Conservation (phyloP, 2,113 vertebrate species). For the Tapirus terrestris region DNA sequence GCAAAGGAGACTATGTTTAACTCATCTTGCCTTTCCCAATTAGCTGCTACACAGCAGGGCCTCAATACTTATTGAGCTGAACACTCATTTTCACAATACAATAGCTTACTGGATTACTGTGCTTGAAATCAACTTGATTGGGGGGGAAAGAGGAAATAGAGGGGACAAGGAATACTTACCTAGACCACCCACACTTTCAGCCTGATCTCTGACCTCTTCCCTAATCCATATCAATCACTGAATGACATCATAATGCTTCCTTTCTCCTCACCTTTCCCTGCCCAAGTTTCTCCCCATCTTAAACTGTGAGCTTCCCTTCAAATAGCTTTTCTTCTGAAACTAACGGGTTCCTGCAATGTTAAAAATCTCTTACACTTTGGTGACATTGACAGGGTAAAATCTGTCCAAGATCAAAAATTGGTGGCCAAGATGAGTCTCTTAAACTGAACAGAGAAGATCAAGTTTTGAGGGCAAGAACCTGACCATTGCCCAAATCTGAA, state of each 20-base stretch:
- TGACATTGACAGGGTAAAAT: neutral
- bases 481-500: neutral
- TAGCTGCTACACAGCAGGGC: neutral
- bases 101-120: too few species aligned
- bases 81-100: neutral
- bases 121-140: neutral
- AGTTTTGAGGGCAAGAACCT: neutral
- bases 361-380: neutral
- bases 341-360: neutral
- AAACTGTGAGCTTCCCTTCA: neutral
- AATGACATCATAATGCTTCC: neutral
- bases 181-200: too few species aligned
- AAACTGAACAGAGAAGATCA: constrained; percentile 23
- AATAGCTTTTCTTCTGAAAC: neutral
- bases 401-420: neutral
- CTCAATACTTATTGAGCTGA: neutral
- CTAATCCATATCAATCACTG: neutral
- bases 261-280: neutral
- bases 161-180: neutral
- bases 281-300: neutral
- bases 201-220: neutral
- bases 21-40: neutral
- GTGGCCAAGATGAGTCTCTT: constrained; percentile 17
- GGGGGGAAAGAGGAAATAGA: neutral
- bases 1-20: neutral